Percentiles rank a stretch among this genome's conserved stretches.
These are phyloP conservation scores for Liasis olivaceus DNA, from an alignment of 2,797 vertebrate genomes.

Conservation along the genomic window DNA sequence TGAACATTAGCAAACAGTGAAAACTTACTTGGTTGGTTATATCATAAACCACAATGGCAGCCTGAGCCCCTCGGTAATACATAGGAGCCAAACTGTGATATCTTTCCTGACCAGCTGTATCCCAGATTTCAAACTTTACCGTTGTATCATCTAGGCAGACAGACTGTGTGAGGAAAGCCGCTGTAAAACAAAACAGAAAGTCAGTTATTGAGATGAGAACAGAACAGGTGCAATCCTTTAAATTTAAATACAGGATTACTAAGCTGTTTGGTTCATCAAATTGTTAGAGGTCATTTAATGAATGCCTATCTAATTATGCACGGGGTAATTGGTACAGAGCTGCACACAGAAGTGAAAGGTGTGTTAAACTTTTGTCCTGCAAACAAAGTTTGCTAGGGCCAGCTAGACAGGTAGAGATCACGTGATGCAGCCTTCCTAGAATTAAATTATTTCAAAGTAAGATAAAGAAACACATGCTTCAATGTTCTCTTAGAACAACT, in stretches of 20 bases:
- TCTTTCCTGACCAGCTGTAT: conserved; percentile 81
- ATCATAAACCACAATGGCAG: conserved; percentile 82
- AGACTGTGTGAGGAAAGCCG: conserved; percentile 81
- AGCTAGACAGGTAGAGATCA: background rate
- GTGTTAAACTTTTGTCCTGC: background rate
- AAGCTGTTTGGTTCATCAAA: background rate
- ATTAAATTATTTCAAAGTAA: background rate
- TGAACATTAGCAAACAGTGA: background rate
- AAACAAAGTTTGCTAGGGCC: background rate
- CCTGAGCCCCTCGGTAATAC: conserved; percentile 82
- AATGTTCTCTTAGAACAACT: background rate
- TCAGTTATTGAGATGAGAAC: background rate
- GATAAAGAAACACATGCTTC: background rate
- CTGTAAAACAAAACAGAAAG: conserved; percentile 46
- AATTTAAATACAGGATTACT: background rate
- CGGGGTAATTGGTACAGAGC: background rate
- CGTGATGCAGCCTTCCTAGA: background rate
- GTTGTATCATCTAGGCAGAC: conserved; percentile 83
- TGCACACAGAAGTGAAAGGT: background rate
- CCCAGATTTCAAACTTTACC: conserved; percentile 84
- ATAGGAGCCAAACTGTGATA: conserved; percentile 84
- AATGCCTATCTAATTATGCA: background rate
- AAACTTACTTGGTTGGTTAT: conserved; percentile 80
- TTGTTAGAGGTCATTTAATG: background rate
- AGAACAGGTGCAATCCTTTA: background rate